Evolutionary conservation across 2,797 vertebrate species (phyloP).

Genomic region (Lates japonicus): DNA sequence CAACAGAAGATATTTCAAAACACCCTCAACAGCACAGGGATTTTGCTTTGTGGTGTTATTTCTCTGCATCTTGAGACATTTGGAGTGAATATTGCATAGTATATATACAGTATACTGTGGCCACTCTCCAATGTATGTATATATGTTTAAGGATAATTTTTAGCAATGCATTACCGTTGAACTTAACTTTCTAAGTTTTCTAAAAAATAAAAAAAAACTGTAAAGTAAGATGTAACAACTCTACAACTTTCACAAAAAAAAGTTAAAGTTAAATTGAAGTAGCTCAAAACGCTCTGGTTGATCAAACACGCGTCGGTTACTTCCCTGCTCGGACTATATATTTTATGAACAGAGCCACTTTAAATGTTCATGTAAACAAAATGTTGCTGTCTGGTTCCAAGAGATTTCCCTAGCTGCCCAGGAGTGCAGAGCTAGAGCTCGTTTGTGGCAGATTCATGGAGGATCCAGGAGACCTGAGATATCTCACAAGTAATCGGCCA

Average conservation of each 20-base stretch:
- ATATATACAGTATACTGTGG: not conserved
- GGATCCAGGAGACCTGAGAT: constrained; percentile 28
- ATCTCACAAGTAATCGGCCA: constrained; percentile 41
- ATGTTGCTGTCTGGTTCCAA: constrained; percentile 8
- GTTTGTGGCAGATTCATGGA: constrained; percentile 52
- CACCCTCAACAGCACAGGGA: not conserved
- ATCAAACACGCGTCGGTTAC: constrained; percentile 13
- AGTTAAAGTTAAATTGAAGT: not conserved
- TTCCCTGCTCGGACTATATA: not conserved
- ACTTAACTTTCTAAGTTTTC: not conserved
- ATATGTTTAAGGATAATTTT: no score
- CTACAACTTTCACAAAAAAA: no score
- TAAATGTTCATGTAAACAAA: constrained; percentile 23
- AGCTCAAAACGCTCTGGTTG: not conserved
- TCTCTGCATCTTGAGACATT: not conserved
- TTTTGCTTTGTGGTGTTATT: not conserved
- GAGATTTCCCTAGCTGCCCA: constrained; percentile 45
- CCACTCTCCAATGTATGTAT: no score
- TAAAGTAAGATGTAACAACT: not conserved
- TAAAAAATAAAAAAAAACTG: not conserved
- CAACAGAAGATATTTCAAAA: not conserved
- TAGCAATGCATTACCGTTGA: not conserved
- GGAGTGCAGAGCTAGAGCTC: constrained; percentile 34
- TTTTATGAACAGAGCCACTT: constrained; percentile 27
- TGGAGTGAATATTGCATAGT: not conserved